Percentiles rank a stretch among this genome's conserved stretches.
phyloP scores from a whole-genome alignment of 2,888 invertebrate species.

The Nineta flava region DNA sequence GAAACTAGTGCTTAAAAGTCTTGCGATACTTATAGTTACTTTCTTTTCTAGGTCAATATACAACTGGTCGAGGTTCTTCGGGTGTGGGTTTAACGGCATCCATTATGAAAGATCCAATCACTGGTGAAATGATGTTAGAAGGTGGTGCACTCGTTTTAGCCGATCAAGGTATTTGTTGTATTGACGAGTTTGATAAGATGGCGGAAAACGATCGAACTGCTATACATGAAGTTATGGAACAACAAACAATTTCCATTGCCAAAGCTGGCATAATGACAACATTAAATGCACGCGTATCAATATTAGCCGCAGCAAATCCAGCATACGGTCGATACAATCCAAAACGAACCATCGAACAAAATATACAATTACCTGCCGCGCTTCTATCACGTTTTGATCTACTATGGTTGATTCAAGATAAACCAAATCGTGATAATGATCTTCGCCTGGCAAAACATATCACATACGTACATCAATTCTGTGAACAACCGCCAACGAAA shows the following conservation, averaged over 20 bases:
- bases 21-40: too few relatives aligned
- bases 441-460: slow-evolving; percentile 88
- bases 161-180: slow-evolving; percentile 95
- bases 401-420: slow-evolving; percentile 86
- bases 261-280: slow-evolving; percentile 99
- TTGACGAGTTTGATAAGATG: slow-evolving; percentile 99
- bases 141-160: slow-evolving; percentile 94
- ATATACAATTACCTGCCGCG: slow-evolving; percentile 95
- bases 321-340: slow-evolving; percentile 97
- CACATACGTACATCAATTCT: slow-evolving; percentile 90
- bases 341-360: slow-evolving; percentile 86
- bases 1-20: too few relatives aligned
- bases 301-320: slow-evolving; percentile 97
- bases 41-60: slow-evolving; percentile 56
- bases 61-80: slow-evolving; percentile 90
- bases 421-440: slow-evolving; percentile 55
- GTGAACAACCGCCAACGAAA: slow-evolving; percentile 66
- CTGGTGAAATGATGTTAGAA: slow-evolving; percentile 94
- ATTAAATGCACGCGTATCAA: slow-evolving; percentile 92
- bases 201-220: slow-evolving; percentile 87
- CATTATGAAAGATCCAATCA: slow-evolving; percentile 92
- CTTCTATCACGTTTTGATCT: slow-evolving; percentile 90
- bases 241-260: slow-evolving; percentile 98
- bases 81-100: slow-evolving; percentile 99
- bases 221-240: slow-evolving; percentile 98